Evolutionary conservation across 1,140 invertebrate genomes (phyloP).

Genomic region (Battus philenor): DNA sequence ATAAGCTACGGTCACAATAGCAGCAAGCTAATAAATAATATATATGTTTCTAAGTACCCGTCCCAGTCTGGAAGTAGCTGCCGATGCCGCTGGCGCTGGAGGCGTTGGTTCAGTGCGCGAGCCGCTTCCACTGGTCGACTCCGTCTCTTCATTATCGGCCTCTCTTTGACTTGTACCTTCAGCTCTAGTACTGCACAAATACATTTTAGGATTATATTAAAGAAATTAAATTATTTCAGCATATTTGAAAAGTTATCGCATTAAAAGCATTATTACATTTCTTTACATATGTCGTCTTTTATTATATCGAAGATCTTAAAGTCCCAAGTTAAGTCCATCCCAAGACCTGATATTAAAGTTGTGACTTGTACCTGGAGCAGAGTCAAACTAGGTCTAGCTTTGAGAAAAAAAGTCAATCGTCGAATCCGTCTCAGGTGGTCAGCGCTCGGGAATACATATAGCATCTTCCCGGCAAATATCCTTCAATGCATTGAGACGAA

Average conservation of each 20-base stretch:
- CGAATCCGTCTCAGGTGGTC: too few relatives aligned
- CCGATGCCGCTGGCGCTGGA: conserved; percentile 12
- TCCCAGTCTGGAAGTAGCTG: conserved; percentile 11
- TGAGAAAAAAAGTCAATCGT: too few relatives aligned
- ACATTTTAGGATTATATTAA: neutral
- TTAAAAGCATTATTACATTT: neutral
- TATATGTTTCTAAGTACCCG: too few relatives aligned
- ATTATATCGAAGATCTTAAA: too few relatives aligned
- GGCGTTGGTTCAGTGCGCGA: conserved; percentile 15
- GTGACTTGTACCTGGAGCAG: too few relatives aligned
- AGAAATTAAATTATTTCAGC: neutral
- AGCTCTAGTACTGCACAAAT: neutral
- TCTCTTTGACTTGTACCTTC: conserved; percentile 5
- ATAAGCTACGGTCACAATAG: too few relatives aligned
- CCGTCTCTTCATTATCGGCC: conserved; percentile 20
- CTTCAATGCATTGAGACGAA: too few relatives aligned
- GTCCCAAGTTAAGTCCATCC: neutral
- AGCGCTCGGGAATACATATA: too few relatives aligned
- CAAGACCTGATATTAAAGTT: neutral
- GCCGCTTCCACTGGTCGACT: conserved; percentile 34
- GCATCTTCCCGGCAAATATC: too few relatives aligned
- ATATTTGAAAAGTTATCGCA: neutral
- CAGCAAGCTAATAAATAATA: too few relatives aligned
- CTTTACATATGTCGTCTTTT: neutral
- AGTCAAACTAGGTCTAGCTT: too few relatives aligned